These are phyloP conservation scores for Morphnarchus princeps DNA, from an alignment of 2,113 vertebrate genomes.

Conservation along the genomic window DNA sequence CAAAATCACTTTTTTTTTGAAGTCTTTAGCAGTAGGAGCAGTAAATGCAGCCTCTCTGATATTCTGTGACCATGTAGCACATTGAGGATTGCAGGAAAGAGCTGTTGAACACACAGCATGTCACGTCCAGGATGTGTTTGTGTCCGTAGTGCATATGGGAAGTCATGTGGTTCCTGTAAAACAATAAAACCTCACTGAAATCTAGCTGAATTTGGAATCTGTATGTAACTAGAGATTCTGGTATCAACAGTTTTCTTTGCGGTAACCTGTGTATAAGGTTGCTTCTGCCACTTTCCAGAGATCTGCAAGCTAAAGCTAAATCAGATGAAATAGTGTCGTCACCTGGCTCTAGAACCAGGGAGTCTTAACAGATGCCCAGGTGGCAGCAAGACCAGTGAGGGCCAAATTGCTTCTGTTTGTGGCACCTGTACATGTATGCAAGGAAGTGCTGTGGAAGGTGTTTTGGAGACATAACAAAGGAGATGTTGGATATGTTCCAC, in stretches of 20 bases:
- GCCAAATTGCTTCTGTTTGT: neutral
- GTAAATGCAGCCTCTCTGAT: neutral
- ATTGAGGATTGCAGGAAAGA: neutral
- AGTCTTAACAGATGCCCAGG: neutral
- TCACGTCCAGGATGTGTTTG: neutral
- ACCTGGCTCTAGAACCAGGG: neutral
- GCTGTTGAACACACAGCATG: neutral
- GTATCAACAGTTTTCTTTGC: neutral
- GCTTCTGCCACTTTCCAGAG: neutral
- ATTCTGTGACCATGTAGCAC: neutral
- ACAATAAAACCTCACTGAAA: neutral
- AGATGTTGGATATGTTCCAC: neutral
- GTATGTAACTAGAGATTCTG: neutral
- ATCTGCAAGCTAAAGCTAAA: neutral
- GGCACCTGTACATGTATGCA: neutral
- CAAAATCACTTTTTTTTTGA: neutral
- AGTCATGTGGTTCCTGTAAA: neutral
- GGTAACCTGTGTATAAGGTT: neutral
- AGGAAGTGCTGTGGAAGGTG: neutral
- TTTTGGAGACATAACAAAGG: neutral
- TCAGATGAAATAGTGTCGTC: neutral
- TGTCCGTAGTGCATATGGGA: neutral
- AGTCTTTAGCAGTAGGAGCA: neutral
- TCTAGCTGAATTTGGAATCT: neutral
- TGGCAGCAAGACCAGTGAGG: neutral